Conservation (phyloP, 2,888 invertebrate species). For the Pomacea canaliculata region DNA sequence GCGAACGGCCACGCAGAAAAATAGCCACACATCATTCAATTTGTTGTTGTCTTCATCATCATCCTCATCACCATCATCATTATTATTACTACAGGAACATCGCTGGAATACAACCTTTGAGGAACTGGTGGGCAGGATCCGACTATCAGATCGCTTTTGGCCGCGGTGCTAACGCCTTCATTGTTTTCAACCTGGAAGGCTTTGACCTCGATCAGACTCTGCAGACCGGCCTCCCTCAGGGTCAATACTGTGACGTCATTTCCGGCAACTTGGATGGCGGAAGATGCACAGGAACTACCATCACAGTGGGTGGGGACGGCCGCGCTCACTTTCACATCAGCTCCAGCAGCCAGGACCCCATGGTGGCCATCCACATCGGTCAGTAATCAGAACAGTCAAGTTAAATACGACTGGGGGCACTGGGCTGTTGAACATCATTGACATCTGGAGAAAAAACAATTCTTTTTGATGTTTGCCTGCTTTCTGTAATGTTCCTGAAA, state of each 20-base stretch:
- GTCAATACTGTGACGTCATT: slow-evolving; percentile 87
- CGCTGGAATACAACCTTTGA: slow-evolving; percentile 61
- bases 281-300: slow-evolving; percentile 77
- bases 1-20: too few relatives aligned
- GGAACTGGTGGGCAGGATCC: slow-evolving; percentile 83
- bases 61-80: too few relatives aligned
- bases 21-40: too few relatives aligned
- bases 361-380: slow-evolving; percentile 73
- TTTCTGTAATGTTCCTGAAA: background rate
- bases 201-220: slow-evolving; percentile 65
- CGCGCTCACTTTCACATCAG: slow-evolving; percentile 75
- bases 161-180: slow-evolving; percentile 77
- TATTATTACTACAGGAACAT: slow-evolving; percentile 40
- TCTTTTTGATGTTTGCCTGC: background rate
- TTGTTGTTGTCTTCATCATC: too few relatives aligned
- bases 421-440: too few relatives aligned
- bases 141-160: slow-evolving; percentile 88
- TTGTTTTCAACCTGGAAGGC: slow-evolving; percentile 80
- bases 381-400: slow-evolving; percentile 10
- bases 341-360: slow-evolving; percentile 76
- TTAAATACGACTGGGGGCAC: too few relatives aligned
- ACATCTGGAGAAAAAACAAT: too few relatives aligned
- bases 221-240: slow-evolving; percentile 76
- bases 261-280: slow-evolving; percentile 74
- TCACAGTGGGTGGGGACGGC: slow-evolving; percentile 76